Conservation (phyloP, 2,797 vertebrate species). For the Mionectes olivaceus region DNA sequence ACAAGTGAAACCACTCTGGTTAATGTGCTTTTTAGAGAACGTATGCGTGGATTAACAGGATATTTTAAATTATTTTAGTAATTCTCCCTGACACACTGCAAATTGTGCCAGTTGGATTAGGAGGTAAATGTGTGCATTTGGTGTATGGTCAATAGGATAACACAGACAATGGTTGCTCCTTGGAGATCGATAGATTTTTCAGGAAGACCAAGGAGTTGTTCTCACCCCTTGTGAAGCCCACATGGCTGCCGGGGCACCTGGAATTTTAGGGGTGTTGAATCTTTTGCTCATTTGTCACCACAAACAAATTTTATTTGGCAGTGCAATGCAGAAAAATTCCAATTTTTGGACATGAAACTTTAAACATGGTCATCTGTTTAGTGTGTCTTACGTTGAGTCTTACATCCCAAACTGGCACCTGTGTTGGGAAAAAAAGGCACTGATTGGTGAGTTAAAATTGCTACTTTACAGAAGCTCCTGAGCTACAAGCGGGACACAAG, state of each 20-base stretch:
- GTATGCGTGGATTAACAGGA: fast-evolving
- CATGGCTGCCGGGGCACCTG: fast-evolving
- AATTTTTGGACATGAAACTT: neutral
- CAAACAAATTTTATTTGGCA: neutral
- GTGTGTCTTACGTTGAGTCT: fast-evolving
- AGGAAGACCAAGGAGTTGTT: neutral
- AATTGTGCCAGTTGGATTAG: neutral
- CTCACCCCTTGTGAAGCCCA: neutral
- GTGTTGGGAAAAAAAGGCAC: fast-evolving
- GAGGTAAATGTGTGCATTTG: neutral
- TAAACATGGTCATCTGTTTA: fast-evolving
- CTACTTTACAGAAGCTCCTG: neutral
- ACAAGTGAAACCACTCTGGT: neutral
- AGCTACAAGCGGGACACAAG: neutral
- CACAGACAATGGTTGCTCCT: fast-evolving
- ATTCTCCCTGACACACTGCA: neutral
- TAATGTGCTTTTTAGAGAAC: neutral
- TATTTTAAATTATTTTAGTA: neutral
- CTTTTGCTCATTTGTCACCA: neutral
- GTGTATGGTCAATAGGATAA: neutral
- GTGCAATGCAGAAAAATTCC: neutral
- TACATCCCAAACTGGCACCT: fast-evolving
- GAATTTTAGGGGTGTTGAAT: neutral
- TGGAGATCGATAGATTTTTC: neutral
- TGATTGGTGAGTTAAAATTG: neutral